Evolutionary conservation across 2,888 invertebrate genomes (phyloP), one percentile per base, ranked within the genome.

Genomic region (Stenchaetothrips biformis): DNA sequence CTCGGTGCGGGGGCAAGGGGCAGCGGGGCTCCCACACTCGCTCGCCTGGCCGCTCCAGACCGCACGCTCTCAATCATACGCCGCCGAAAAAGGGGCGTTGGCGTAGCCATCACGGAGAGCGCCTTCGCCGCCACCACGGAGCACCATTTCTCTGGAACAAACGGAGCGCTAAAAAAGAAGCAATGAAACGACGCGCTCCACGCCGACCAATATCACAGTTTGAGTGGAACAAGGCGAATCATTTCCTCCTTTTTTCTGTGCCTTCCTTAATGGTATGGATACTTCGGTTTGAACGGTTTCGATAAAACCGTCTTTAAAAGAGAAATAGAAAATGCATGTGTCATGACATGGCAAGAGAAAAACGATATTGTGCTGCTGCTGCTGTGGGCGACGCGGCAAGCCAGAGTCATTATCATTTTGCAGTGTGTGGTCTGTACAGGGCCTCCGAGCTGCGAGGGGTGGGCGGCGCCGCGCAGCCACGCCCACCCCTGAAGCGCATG

Each of bases 41-140:
- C 53, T 53, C 8, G 18, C 53, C 13, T 11, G 16, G 53, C 67
- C 25, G 59, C 59, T 4, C 59, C 59, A 25, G 21, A 25, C 67
- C 25, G 67, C 53, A 53, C 53, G 18, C 53, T 53, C 53, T 53
- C 53, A 53, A 53, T 53, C 53, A 53, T 53, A 53, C 11, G 67
- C 21, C 67, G 67, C 67, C 67, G 67, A 74, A 74, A 74, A 74
- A 74, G 67, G 67, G 21, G 67, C 59, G 59, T 59, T 59, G 16
- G 59, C 59, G 59, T 18, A 18, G 59, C 16, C 59, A 18, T 16
- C 59, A 18, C 59, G 59, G 59, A 16, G 53, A 16, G 18, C 59
- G 59, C 16, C 59, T 6, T 18, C 59, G 59, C 59, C 59, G 59
- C 16, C 59, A 59, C 59, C 59, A 59, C 59, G 59, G 18, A 59